A percentile compares a stretch with the other conserved stretches of the same genome.
Evolutionary conservation across 2,888 invertebrate species (phyloP).

Genomic region (Drosophila emarginata): DNA sequence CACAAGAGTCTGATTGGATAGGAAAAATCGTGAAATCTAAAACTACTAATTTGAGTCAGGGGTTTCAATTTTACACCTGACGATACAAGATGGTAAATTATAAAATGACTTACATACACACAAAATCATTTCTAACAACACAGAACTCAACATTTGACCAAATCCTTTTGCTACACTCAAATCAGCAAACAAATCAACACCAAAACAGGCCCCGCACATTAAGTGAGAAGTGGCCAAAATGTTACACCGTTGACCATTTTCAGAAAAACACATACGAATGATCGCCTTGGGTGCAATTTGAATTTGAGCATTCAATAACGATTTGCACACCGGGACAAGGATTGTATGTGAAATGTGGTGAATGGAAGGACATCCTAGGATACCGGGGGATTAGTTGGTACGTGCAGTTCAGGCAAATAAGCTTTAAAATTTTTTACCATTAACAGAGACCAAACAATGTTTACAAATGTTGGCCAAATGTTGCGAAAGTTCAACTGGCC

Average conservation of each 20-base stretch:
- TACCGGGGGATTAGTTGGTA: slow-evolving; percentile 26
- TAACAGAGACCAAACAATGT: slow-evolving; percentile 50
- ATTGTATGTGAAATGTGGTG: not conserved
- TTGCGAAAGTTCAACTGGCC: slow-evolving; percentile 37
- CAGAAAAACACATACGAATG: slow-evolving; percentile 52
- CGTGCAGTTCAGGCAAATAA: slow-evolving; percentile 52
- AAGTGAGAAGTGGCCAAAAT: slow-evolving; percentile 28
- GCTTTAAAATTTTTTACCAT: slow-evolving; percentile 66
- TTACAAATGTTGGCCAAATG: slow-evolving; percentile 48
- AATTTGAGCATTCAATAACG: slow-evolving; percentile 72
- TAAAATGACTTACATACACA: not conserved
- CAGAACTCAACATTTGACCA: slow-evolving; percentile 27
- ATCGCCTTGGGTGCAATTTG: slow-evolving; percentile 69
- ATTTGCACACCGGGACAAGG: slow-evolving; percentile 50
- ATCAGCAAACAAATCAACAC: slow-evolving; percentile 60
- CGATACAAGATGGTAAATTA: not conserved
- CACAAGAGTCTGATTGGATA: too few relatives aligned
- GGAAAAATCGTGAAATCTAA: not conserved
- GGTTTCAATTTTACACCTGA: not conserved
- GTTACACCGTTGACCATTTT: slow-evolving; percentile 50
- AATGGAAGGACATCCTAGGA: not conserved
- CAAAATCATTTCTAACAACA: slow-evolving; percentile 10
- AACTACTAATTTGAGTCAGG: not conserved
- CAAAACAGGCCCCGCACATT: slow-evolving; percentile 23
- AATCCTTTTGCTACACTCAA: slow-evolving; percentile 53